Conservation (phyloP, 2,888 invertebrate genomes). For the Nasonovia ribisnigri region DNA sequence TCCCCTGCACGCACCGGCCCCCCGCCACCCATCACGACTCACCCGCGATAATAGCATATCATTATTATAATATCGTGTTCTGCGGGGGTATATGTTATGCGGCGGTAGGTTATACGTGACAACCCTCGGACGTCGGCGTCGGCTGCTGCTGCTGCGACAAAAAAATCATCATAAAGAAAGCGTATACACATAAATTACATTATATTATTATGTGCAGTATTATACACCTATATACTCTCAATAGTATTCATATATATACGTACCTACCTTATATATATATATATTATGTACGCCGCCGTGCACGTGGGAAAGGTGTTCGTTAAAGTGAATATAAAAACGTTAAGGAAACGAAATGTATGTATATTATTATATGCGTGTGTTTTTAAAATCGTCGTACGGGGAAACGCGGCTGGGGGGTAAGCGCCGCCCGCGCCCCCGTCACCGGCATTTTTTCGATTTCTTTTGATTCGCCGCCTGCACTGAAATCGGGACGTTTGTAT, state of each 20-base stretch:
- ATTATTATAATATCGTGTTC: neutral
- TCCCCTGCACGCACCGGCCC: neutral
- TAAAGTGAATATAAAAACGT: neutral
- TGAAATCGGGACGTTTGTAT: constrained; percentile 8
- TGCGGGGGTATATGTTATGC: neutral
- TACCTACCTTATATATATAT: neutral
- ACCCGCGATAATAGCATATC: neutral
- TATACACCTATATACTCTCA: neutral
- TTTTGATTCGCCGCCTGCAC: constrained; percentile 46
- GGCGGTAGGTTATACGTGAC: neutral
- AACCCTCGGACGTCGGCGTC: neutral
- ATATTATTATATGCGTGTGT: neutral
- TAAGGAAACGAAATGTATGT: neutral
- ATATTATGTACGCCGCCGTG: neutral
- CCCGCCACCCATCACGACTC: neutral
- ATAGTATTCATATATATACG: neutral
- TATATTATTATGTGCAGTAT: neutral
- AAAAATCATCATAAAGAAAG: neutral
- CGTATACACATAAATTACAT: neutral
- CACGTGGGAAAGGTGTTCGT: constrained; percentile 14
- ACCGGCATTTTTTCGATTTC: constrained; percentile 17
- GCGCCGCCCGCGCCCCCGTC: constrained; percentile 10
- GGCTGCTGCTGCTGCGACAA: neutral
- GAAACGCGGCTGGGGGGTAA: neutral
- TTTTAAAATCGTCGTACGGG: constrained; percentile 26